Evolutionary conservation across 2,113 vertebrate genomes (phyloP), one percentile per base, ranked within the genome.

Genomic region (Bothrops jararaca): DNA sequence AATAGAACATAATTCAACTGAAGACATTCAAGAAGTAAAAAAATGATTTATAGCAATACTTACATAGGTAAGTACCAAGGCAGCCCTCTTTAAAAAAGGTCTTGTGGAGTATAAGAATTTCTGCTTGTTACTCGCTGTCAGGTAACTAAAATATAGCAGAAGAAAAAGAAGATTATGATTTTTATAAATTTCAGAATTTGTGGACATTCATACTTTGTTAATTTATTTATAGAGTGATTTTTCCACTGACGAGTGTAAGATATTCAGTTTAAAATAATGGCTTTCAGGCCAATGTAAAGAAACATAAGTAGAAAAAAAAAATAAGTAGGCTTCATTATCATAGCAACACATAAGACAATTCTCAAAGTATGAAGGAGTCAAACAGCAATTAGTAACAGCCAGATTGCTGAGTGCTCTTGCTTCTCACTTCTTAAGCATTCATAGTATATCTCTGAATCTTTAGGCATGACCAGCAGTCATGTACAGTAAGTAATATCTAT

Each of bases 51-150:
- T 24, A 52, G 39, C 86, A 2, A 50, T 96, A 99, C 99, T 99
- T 96, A 99, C 99, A 0, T 99, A 98, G 93, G 97, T 96, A 64
- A 98, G 97, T 93, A 99, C 97, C 92, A 99, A 96, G 94, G 97
- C 94, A 86, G 98, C 98, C 94, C 99, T 98, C 96, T 98, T 99
- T 94, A 99, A 96, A 97, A 99, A 98, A 4, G 99, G 98, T 42
- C 96, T 97, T 90, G 98, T 98, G 92, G 96, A 94, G 88, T 96
- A 96, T 93, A 98, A 95, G 94, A 97, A 96, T 95, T 96, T 97
- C 93, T 96, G 95, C 45, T 95, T 96, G 92, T 95, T 96, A 92
- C 96, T 97, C 93, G 96, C 93, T 85, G 96, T 97, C 95, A 98
- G 90, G 88, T 95, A 97, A 94, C 98, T 98, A 95, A 96, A 97